Evolutionary conservation across 2,113 vertebrate genomes (phyloP).

Genomic region (Dromas ardeola): DNA sequence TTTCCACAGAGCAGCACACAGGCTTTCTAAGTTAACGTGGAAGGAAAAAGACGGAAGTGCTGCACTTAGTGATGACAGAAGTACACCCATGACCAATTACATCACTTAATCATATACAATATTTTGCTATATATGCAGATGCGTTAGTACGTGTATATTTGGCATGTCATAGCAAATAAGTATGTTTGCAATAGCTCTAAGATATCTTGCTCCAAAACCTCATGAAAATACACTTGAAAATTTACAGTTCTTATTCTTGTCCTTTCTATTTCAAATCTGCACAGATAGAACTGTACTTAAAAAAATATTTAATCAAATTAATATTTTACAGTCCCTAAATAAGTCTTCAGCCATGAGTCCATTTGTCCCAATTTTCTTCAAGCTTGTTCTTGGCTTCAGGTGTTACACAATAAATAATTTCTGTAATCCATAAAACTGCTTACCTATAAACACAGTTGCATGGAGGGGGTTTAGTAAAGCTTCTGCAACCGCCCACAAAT

Average conservation of each 20-base stretch:
- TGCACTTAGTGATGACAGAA: neutral
- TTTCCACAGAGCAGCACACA: neutral
- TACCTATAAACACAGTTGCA: neutral
- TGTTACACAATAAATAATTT: neutral
- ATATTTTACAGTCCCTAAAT: neutral
- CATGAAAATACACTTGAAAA: neutral
- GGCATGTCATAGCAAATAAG: neutral
- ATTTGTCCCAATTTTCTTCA: neutral
- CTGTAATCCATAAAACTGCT: neutral
- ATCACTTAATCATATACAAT: neutral
- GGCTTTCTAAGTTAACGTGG: neutral
- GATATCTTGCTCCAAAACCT: neutral
- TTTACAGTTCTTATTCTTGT: neutral
- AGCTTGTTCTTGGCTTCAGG: neutral
- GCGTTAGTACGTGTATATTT: neutral
- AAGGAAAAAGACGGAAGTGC: neutral
- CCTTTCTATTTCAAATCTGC: neutral
- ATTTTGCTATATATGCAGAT: neutral
- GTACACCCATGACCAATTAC: neutral
- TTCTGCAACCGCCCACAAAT: neutral
- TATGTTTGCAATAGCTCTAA: neutral
- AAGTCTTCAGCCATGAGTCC: neutral
- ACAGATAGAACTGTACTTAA: neutral
- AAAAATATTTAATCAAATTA: neutral
- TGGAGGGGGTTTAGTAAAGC: neutral